A percentile compares a stretch with the other conserved stretches of the same genome.
Conservation (phyloP, 2,797 vertebrate species). For the Australoheros facetus region DNA sequence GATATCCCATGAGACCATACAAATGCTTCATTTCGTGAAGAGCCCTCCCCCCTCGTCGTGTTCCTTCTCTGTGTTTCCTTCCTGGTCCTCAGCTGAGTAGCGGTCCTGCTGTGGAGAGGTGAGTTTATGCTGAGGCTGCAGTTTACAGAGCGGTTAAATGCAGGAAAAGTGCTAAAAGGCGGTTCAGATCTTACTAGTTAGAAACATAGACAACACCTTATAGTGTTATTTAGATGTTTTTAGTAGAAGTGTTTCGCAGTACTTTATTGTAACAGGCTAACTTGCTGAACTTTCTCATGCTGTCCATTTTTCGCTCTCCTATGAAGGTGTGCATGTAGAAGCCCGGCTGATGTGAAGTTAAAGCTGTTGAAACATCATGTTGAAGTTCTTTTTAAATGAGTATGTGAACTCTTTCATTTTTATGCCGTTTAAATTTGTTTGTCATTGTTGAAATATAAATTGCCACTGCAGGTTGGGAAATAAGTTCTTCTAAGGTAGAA, state of each 20-base stretch:
- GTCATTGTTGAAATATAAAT: fast-evolving
- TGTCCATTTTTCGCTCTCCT: background rate
- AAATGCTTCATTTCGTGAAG: too few species aligned
- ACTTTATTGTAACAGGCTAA: background rate
- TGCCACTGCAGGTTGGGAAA: fast-evolving
- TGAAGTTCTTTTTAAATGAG: background rate
- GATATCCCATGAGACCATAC: too few species aligned
- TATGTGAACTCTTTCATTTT: background rate
- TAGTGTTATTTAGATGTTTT: background rate
- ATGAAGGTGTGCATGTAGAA: background rate
- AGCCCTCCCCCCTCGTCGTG: too few species aligned
- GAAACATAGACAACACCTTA: background rate
- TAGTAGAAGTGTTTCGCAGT: background rate
- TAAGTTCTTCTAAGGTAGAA: background rate
- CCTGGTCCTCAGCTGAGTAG: background rate
- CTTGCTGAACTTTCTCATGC: background rate
- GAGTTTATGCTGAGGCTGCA: fast-evolving
- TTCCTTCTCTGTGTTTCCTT: too few species aligned
- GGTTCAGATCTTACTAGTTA: fast-evolving
- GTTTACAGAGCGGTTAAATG: fast-evolving
- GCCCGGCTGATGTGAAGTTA: background rate
- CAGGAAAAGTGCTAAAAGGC: background rate
- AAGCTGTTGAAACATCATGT: background rate
- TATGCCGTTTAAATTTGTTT: background rate
- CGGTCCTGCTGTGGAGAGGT: fast-evolving